phyloP scores from a whole-genome alignment of 1,140 invertebrate species.

The Arion vulgaris region DNA sequence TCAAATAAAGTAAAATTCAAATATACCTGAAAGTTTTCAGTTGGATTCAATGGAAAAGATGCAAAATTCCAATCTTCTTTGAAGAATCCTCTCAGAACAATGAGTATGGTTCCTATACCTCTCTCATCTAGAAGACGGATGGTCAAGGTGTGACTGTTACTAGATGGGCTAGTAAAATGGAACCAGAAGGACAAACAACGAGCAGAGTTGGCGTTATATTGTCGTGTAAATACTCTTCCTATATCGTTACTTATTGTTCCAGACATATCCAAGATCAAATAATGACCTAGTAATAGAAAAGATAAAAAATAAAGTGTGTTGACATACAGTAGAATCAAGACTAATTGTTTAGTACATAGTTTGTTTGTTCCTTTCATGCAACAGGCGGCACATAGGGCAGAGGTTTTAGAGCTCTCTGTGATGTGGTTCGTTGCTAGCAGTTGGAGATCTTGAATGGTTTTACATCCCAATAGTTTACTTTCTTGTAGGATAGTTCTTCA shows the following conservation, averaged over 20 bases:
- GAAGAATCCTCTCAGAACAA: background rate
- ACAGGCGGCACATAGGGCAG: no score
- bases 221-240: conserved; percentile 51
- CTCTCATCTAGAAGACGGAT: background rate
- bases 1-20: no score
- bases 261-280: background rate
- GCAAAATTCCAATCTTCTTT: conserved; percentile 36
- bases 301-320: background rate
- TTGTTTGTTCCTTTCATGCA: no score
- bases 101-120: background rate
- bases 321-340: background rate
- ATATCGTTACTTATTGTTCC: conserved; percentile 68
- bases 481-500: no score
- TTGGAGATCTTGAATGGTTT: no score
- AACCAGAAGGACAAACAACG: conserved; percentile 76
- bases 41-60: conserved; percentile 74
- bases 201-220: conserved; percentile 36
- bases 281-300: conserved; percentile 8
- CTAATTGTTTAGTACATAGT: background rate
- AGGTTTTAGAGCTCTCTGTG: no score
- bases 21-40: conserved; percentile 79
- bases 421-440: no score
- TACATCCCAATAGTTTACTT: no score
- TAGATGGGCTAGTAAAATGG: conserved; percentile 43
- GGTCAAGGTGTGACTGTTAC: conserved; percentile 48